Percentiles rank a stretch among this genome's conserved stretches.
Evolutionary conservation across 2,113 vertebrate genomes (phyloP).

Genomic region (Strigops habroptila): DNA sequence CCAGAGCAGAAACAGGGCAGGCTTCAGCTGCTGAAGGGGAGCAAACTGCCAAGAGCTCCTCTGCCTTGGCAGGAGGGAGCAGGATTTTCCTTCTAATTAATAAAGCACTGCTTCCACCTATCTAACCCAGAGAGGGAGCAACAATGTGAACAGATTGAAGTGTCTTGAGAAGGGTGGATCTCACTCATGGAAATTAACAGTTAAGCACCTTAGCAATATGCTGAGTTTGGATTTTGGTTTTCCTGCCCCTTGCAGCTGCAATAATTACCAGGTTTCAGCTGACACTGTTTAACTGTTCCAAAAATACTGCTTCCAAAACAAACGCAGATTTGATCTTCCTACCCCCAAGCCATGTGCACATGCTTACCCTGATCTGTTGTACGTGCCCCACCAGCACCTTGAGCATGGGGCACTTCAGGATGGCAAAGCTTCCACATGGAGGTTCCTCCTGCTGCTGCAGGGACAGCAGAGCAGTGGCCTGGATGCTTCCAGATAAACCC

Average conservation of each 20-base stretch:
- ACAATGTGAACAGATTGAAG: slow-evolving; percentile 14
- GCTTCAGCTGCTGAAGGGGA: neutral
- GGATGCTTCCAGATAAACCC: neutral
- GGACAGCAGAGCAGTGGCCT: neutral
- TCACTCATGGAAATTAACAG: slow-evolving; percentile 32
- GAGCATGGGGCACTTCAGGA: neutral
- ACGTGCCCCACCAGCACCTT: fast-evolving
- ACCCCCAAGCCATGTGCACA: neutral
- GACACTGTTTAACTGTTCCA: neutral
- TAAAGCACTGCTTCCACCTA: slow-evolving; percentile 17
- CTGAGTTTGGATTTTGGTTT: slow-evolving; percentile 9
- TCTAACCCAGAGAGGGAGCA: slow-evolving; percentile 5
- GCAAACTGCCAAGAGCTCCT: neutral
- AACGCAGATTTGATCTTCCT: neutral
- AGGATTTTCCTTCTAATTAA: slow-evolving; percentile 5
- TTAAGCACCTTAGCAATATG: slow-evolving; percentile 44
- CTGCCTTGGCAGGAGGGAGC: neutral
- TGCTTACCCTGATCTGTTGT: neutral
- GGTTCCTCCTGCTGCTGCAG: neutral
- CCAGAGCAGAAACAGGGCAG: neutral
- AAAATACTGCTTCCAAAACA: slow-evolving; percentile 9
- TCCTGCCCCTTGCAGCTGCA: slow-evolving; percentile 15
- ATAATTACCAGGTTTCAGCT: slow-evolving; percentile 17
- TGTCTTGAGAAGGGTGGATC: slow-evolving; percentile 23
- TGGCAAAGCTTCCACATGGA: neutral